phyloP scores from a whole-genome alignment of 2,888 invertebrate species.

The Drosophila differens region DNA sequence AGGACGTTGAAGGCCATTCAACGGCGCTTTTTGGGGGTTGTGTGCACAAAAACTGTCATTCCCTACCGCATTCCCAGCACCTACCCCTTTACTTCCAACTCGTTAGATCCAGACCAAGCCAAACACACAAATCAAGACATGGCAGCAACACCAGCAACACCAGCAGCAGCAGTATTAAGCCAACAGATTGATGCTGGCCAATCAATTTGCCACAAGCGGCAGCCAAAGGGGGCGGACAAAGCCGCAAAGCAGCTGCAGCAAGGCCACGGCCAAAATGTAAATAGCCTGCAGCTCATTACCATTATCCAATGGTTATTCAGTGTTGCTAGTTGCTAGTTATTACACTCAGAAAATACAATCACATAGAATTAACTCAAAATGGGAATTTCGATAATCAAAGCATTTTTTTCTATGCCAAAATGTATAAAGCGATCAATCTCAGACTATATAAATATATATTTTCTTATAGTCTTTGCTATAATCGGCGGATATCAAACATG shows the following conservation, averaged over 20 bases:
- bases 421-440: neutral
- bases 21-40: conserved; percentile 69
- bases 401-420: neutral
- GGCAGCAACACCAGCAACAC: neutral
- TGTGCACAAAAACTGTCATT: conserved; percentile 8
- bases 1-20: conserved; percentile 81
- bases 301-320: conserved; percentile 58
- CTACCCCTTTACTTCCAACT: neutral
- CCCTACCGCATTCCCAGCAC: neutral
- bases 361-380: neutral
- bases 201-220: conserved; percentile 61
- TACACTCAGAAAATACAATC: conserved; percentile 1
- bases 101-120: conserved; percentile 10
- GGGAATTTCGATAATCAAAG: neutral
- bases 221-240: conserved; percentile 31
- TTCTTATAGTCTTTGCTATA: neutral
- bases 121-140: conserved; percentile 66
- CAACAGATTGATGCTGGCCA: conserved; percentile 72
- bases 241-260: conserved; percentile 44
- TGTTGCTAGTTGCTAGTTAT: conserved; percentile 16
- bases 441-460: neutral
- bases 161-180: conserved; percentile 52
- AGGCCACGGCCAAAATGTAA: conserved; percentile 73
- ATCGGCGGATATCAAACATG: neutral
- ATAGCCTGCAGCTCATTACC: conserved; percentile 78